Evolutionary conservation across 2,888 invertebrate genomes (phyloP), one percentile per base, ranked within the genome.

Genomic region (Sialis lutaria): DNA sequence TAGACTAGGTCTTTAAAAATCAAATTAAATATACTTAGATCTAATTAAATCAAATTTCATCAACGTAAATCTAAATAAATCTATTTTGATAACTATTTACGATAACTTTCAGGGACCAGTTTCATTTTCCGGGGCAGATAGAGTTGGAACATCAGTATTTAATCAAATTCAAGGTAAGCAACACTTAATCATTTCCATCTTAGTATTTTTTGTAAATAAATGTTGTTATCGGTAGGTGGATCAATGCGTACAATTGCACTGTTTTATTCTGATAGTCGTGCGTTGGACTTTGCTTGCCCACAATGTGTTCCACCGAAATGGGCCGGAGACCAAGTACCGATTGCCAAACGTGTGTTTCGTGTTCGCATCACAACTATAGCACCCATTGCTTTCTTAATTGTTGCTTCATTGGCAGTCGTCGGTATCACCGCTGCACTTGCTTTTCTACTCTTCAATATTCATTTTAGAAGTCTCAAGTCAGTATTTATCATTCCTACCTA

Each of bases 111-210:
- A 91, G 91, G 92, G 92, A 31, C 89, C 90, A 3, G 81, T 92
- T 1, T 85, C 85, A 1, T 92, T 92, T 62, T 79, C 82, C 54
- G 90, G 90, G 4, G 83, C 90, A 0, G 91, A 92, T 64, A 75
- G 92, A 46, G 77, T 90, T 51, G 89, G 90, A 37, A 82, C 88
- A 53, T 84, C 89, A 1, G 82, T 85, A 6, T 82, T 92, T 58
- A 81, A 84, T 64, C 91, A 91, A 72, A 79, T 89, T 57, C 90
- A 91, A 75, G 81, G 86, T 83, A 69, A 37, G 5, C 6, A 10
- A 37, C 7, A 7, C n/a, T 37, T 10, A 37, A 5, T 10, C 7
- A 37, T 37, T 10, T 9, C 4, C 8, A 35, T 9, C n/a, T 37
- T 37, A 37, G 6, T 6, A 7, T 10, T 1, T 6, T 37, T 10